A percentile compares a stretch with the other conserved stretches of the same genome.
phyloP scores from a whole-genome alignment of 2,888 invertebrate species.

The Meteorus colon region DNA sequence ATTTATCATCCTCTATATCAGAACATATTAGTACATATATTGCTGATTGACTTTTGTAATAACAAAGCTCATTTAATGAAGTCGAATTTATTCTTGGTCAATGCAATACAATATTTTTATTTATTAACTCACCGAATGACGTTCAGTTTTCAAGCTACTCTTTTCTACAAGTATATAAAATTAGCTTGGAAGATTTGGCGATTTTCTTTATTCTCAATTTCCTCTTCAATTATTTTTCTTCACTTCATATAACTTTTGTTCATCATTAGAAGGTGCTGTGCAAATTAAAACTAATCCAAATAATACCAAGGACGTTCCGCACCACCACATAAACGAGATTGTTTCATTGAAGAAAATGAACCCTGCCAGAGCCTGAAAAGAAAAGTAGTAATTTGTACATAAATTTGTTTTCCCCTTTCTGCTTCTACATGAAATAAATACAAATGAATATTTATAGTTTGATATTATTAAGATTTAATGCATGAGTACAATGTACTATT shows the following conservation, averaged over 20 bases:
- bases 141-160: too few species aligned
- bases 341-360: slow-evolving; percentile 81
- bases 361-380: slow-evolving; percentile 81
- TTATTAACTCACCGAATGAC: too few species aligned
- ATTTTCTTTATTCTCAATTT: neutral
- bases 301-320: slow-evolving; percentile 82
- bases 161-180: neutral
- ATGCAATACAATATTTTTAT: too few species aligned
- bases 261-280: slow-evolving; percentile 49
- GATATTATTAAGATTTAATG: too few species aligned
- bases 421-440: neutral
- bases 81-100: too few species aligned
- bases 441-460: slow-evolving; percentile 38
- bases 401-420: neutral
- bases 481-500: neutral
- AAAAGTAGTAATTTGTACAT: neutral
- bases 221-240: slow-evolving; percentile 27
- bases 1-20: too few species aligned
- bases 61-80: too few species aligned
- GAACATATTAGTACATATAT: too few species aligned
- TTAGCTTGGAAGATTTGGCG: neutral
- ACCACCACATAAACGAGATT: slow-evolving; percentile 82
- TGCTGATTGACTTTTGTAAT: too few species aligned
- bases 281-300: slow-evolving; percentile 80
- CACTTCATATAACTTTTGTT: neutral